Percentiles rank a stretch among this genome's conserved stretches.
phyloP scores from a whole-genome alignment of 2,113 vertebrate species.

The Ceuthmochares aereus region DNA sequence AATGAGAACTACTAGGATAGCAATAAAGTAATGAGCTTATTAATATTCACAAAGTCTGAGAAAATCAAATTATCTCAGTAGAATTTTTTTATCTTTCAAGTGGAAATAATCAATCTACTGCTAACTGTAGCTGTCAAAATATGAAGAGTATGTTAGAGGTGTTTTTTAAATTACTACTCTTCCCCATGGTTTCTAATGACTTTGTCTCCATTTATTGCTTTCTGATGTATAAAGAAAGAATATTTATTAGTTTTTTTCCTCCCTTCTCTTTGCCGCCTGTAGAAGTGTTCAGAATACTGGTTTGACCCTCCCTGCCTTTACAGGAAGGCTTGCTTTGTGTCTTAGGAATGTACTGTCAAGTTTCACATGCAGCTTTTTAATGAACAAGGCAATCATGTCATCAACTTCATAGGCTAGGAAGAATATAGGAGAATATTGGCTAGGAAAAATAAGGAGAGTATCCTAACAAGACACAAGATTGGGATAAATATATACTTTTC shows the following conservation, averaged over 20 bases:
- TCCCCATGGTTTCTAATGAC: neutral
- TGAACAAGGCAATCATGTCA: neutral
- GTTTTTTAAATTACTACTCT: neutral
- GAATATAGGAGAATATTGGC: too few relatives aligned
- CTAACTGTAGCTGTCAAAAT: slow-evolving; percentile 5
- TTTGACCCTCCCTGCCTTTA: neutral
- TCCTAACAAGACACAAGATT: neutral
- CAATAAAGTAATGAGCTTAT: neutral
- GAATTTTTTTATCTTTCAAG: slow-evolving; percentile 8
- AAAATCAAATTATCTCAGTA: neutral
- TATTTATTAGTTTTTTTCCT: neutral
- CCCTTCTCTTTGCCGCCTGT: accelerated
- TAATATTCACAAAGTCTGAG: slow-evolving; percentile 25
- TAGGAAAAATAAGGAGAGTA: too few relatives aligned
- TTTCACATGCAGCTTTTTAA: neutral
- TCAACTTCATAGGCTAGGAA: neutral
- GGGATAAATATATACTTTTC: neutral
- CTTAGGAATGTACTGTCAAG: neutral
- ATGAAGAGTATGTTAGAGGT: neutral
- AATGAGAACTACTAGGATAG: neutral
- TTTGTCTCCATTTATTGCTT: neutral
- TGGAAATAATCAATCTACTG: slow-evolving; percentile 31
- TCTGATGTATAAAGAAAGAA: neutral
- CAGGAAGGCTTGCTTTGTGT: neutral
- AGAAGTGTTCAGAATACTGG: neutral